phyloP scores from a whole-genome alignment of 2,888 invertebrate species.

The Caenorhabditis japonica region DNA sequence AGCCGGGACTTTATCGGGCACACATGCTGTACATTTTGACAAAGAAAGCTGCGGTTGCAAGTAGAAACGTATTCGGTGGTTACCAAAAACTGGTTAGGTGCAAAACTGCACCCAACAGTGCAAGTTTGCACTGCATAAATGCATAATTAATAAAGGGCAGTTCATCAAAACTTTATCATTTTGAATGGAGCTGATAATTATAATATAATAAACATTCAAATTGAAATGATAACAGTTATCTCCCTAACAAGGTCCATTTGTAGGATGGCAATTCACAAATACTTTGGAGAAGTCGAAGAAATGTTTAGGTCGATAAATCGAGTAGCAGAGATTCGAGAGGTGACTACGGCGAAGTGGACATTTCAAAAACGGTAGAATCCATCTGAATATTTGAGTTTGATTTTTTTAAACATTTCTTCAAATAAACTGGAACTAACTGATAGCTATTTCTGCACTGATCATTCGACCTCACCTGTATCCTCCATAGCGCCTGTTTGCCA shows the following conservation, averaged over 20 bases:
- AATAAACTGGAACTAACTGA: slow-evolving; percentile 7
- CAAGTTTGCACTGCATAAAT: no score
- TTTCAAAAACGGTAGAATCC: slow-evolving; percentile 31
- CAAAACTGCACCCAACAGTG: no score
- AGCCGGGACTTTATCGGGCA: no score
- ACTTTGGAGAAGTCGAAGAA: slow-evolving; percentile 34
- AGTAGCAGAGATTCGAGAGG: slow-evolving; percentile 37
- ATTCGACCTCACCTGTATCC: slow-evolving; percentile 38
- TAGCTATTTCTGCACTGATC: slow-evolving; percentile 29
- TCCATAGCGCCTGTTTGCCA: slow-evolving; percentile 10
- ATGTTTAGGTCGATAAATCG: slow-evolving; percentile 19
- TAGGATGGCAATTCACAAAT: slow-evolving; percentile 37
- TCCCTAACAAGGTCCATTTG: slow-evolving; percentile 24
- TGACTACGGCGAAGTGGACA: slow-evolving; percentile 12
- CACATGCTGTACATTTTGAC: no score
- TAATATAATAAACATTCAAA: no score
- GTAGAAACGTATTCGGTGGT: no score
- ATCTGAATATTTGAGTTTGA: slow-evolving; percentile 21
- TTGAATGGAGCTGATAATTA: no score
- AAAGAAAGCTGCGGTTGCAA: no score
- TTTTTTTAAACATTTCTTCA: not conserved
- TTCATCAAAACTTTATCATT: no score
- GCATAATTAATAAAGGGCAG: no score
- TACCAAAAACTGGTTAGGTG: no score
- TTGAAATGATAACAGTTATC: not conserved